Base-by-base conservation (phyloP, 2,113 vertebrate species). In the Leptodactylus fuscus region DNA sequence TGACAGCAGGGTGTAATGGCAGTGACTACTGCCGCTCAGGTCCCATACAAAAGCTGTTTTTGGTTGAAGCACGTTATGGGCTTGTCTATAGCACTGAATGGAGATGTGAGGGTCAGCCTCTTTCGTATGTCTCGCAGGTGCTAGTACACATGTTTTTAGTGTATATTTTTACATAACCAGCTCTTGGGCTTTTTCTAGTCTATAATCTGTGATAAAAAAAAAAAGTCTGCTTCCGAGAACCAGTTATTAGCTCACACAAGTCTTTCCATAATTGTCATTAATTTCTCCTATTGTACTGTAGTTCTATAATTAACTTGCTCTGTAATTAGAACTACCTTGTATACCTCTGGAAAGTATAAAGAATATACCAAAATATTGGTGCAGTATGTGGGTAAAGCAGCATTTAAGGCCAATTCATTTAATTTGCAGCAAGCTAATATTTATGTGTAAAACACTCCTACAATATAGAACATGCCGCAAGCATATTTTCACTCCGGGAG, bases 221-320 rank as follows among this genome's bases (percentile, higher is more conserved):
- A 51, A 34, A 27, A 90, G 92, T 93, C 87, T 90, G 89, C 91
- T 92, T 93, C 93, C 91, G 92, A 88, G 92, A 93, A 91, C 90
- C 89, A 89, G 92, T 94, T 93, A 93, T 93, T 93, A 91, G 92
- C 91, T 92, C 91, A 88, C 88, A 24, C 93, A 91, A 94, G 92
- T 82, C 89, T 92, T 91, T 93, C 90, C 94, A 92, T 94, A 93
- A 93, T 92, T 94, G 92, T 93, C 94, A 94, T 93, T 93, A 91
- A 93, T 93, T 90, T 94, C 90, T 94, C 15, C 91, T 92, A 92
- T 92, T 92, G 91, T 55, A 41, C 51, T 91, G 89, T 93, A 93
- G 90, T 85, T 87, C 90, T 89, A 0, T 91, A 94, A 93, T 94
- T 94, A 91, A 90, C 93, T 89, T 88, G 83, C 90, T 91, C 93